Percentiles rank a stretch among this genome's conserved stretches.
phyloP scores from a whole-genome alignment of 1,140 invertebrate species.

The Battus philenor region DNA sequence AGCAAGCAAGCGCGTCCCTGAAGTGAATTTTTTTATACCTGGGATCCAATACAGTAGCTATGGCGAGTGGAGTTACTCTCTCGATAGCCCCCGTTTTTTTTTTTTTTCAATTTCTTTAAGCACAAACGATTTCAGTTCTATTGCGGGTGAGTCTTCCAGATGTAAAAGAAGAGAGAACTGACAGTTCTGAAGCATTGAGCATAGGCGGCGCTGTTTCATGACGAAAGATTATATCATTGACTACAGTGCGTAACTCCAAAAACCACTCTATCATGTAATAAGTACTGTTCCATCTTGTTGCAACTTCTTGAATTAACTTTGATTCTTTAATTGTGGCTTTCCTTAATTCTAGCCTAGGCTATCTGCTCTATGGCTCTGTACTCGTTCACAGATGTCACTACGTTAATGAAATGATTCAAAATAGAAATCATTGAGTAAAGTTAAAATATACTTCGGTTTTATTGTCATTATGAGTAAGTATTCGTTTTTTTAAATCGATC shows the following conservation, averaged over 20 bases:
- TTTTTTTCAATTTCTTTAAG: conserved; percentile 25
- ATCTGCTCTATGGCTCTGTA: no score
- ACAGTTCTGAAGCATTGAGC: conserved; percentile 40
- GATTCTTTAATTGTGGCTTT: conserved; percentile 22
- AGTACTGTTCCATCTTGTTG: conserved; percentile 51
- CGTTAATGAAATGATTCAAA: no score
- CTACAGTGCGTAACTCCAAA: conserved; percentile 33
- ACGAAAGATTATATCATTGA: conserved; percentile 41
- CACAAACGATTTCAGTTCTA: conserved; percentile 16
- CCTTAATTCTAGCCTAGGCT: no score
- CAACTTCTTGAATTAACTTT: conserved; percentile 43
- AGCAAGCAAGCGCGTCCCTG: conserved; percentile 15
- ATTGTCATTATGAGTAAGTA: no score
- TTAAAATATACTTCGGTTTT: no score
- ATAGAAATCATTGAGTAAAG: no score
- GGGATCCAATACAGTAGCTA: conserved; percentile 26
- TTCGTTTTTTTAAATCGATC: no score
- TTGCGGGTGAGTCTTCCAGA: conserved; percentile 17
- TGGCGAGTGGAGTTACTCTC: conserved; percentile 21
- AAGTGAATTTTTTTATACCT: conserved; percentile 16
- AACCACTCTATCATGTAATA: conserved; percentile 57
- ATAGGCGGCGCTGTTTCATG: conserved; percentile 43
- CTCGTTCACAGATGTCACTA: no score
- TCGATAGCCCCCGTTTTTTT: conserved; percentile 30
- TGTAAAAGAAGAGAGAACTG: conserved; percentile 33